These are phyloP conservation scores for Chironomus tepperi DNA, from an alignment of 1,140 invertebrate species.

Conservation along the genomic window DNA sequence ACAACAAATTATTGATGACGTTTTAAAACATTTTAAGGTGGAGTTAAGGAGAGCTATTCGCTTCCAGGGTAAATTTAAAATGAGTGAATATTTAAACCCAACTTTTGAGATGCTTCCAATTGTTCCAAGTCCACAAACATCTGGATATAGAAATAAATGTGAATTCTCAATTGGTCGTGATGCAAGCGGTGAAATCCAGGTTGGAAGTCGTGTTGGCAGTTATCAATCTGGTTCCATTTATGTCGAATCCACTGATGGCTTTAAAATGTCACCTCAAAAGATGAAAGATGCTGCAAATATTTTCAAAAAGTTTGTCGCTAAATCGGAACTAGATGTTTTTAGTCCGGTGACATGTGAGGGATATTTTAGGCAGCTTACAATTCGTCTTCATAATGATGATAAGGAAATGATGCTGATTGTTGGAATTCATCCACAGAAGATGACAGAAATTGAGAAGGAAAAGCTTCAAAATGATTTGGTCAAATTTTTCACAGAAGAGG, in stretches of 20 bases:
- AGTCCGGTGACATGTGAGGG: slow-evolving; percentile 79
- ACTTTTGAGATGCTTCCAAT: slow-evolving; percentile 51
- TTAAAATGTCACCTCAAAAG: slow-evolving; percentile 66
- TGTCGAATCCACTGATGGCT: slow-evolving; percentile 66
- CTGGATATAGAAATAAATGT: slow-evolving; percentile 93
- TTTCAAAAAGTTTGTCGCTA: slow-evolving; percentile 68
- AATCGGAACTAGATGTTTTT: slow-evolving; percentile 64
- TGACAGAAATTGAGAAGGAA: slow-evolving; percentile 50
- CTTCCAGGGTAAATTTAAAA: slow-evolving; percentile 32
- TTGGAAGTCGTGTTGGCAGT: slow-evolving; percentile 81
- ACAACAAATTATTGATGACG: slow-evolving; percentile 51
- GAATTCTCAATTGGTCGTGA: slow-evolving; percentile 84
- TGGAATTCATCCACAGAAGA: slow-evolving; percentile 59
- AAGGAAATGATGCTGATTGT: slow-evolving; percentile 80
- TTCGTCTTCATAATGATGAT: slow-evolving; percentile 56
- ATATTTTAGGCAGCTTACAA: slow-evolving; percentile 82
- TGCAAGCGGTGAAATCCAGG: slow-evolving; percentile 57
- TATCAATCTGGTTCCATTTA: slow-evolving; percentile 75
- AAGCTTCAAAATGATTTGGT: slow-evolving; percentile 56
- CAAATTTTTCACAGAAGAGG: slow-evolving; percentile 52
- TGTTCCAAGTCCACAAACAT: slow-evolving; percentile 43
- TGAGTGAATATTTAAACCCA: slow-evolving; percentile 41
- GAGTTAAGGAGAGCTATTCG: slow-evolving; percentile 49
- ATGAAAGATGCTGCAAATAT: slow-evolving; percentile 72
- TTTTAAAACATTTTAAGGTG: slow-evolving; percentile 54